Conservation (phyloP, 2,888 invertebrate species). For the Sericinus montela region DNA sequence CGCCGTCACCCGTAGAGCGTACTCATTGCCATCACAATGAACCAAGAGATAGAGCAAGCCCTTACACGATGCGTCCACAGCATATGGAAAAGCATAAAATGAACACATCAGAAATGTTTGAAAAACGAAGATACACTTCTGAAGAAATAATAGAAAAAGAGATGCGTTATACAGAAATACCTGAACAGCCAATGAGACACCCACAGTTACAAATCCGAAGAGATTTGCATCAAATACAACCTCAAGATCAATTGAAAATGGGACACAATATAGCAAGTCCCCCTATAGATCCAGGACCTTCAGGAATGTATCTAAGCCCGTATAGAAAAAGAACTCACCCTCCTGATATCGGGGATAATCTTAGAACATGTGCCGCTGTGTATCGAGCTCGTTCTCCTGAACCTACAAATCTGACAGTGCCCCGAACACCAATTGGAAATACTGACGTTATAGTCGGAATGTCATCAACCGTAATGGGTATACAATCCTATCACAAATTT, state of each 20-base stretch:
- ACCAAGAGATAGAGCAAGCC: slow-evolving; percentile 75
- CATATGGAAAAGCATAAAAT: slow-evolving; percentile 71
- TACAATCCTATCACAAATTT: slow-evolving; percentile 72
- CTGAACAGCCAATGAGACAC: slow-evolving; percentile 66
- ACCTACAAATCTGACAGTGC: slow-evolving; percentile 71
- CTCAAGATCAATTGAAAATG: slow-evolving; percentile 61
- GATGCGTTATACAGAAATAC: slow-evolving; percentile 68
- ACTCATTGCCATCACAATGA: slow-evolving; percentile 85
- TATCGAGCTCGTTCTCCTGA: slow-evolving; percentile 70
- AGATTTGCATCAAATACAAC: slow-evolving; percentile 82
- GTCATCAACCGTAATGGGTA: slow-evolving; percentile 60
- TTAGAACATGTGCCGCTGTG: slow-evolving; percentile 59
- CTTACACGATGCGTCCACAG: slow-evolving; percentile 88
- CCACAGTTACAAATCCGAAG: slow-evolving; percentile 87
- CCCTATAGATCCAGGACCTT: slow-evolving; percentile 66
- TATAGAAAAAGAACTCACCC: slow-evolving; percentile 80
- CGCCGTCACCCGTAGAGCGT: slow-evolving; percentile 72
- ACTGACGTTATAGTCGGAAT: slow-evolving; percentile 60
- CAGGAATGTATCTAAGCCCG: slow-evolving; percentile 69
- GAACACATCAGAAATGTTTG: slow-evolving; percentile 55
- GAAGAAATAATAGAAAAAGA: slow-evolving; percentile 72
- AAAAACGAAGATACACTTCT: slow-evolving; percentile 66
- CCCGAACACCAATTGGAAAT: slow-evolving; percentile 51
- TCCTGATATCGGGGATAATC: slow-evolving; percentile 67
- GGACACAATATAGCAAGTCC: slow-evolving; percentile 63